Evolutionary conservation across 2,113 vertebrate genomes (phyloP).

Genomic region (Corvus cornix): DNA sequence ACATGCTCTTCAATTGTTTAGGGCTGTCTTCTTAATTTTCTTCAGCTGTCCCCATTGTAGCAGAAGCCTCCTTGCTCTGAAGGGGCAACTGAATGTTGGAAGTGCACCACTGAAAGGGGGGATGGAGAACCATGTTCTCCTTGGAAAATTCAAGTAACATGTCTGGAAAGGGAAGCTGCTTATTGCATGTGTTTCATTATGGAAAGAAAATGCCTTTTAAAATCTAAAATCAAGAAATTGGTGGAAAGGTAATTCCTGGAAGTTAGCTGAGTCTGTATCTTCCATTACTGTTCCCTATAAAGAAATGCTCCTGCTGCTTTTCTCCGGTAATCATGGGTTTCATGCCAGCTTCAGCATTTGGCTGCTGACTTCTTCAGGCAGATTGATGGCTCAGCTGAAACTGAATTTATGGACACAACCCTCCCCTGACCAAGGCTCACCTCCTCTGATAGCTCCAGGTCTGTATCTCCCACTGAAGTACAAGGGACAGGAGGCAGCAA

Average conservation of each 20-base stretch:
- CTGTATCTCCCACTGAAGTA: accelerated
- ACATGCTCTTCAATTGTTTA: not conserved
- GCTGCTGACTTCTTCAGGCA: not conserved
- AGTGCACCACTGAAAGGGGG: not conserved
- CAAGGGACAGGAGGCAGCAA: not conserved
- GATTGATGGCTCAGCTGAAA: not conserved
- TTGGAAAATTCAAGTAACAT: not conserved
- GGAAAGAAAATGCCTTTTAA: not conserved
- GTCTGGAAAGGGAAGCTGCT: not conserved
- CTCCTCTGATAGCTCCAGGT: not conserved
- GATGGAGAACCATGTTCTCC: not conserved
- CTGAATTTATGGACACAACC: not conserved
- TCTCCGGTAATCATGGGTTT: not conserved
- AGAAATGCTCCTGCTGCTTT: not conserved
- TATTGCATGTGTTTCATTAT: not conserved
- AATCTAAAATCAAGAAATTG: not conserved
- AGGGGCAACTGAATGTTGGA: not conserved
- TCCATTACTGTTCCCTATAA: not conserved
- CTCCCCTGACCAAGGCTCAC: not conserved
- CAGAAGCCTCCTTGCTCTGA: not conserved
- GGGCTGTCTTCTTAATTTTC: not conserved
- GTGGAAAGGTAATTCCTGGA: not conserved
- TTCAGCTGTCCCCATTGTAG: not conserved
- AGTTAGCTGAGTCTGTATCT: not conserved
- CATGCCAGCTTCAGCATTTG: not conserved